A percentile compares a stretch with the other conserved stretches of the same genome.
Conservation (phyloP, 1,140 invertebrate genomes). For the Drusus annulatus region DNA sequence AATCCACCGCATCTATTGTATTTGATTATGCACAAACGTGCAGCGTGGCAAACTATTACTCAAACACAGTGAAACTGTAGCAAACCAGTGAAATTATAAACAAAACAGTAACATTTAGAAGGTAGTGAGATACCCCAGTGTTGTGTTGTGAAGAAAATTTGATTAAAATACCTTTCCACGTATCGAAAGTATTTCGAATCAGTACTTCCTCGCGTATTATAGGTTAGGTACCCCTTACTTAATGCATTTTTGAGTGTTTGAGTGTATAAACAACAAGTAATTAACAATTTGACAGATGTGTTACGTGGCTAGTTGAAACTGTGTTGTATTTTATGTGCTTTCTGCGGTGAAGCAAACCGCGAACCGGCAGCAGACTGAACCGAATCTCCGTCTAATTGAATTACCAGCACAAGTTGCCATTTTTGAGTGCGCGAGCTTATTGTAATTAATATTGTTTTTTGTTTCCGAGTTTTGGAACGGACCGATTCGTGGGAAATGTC, state of each 20-base stretch:
- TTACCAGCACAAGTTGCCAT: not conserved
- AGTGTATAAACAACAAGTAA: not conserved
- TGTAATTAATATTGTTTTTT: not conserved
- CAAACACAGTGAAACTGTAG: not conserved
- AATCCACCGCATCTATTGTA: not conserved
- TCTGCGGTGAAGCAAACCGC: not conserved
- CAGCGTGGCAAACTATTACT: too few relatives aligned
- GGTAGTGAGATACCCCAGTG: not conserved
- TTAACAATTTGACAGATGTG: not conserved
- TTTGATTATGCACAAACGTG: constrained; percentile 1
- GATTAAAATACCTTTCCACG: too few relatives aligned
- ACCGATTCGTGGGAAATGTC: constrained; percentile 26
- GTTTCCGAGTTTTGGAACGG: too few relatives aligned
- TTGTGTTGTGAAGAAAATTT: constrained; percentile 2
- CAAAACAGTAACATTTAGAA: not conserved
- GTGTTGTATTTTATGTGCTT: not conserved
- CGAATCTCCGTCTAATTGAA: not conserved
- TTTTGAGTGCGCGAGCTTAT: not conserved
- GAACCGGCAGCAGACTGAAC: not conserved
- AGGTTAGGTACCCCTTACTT: not conserved
- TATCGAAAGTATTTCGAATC: too few relatives aligned
- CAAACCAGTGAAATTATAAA: not conserved
- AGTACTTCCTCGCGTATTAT: too few relatives aligned
- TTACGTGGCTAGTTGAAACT: not conserved
- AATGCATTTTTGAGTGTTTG: not conserved